Base-by-base conservation (phyloP, 2,797 vertebrate species). In the Scleropages formosus region DNA sequence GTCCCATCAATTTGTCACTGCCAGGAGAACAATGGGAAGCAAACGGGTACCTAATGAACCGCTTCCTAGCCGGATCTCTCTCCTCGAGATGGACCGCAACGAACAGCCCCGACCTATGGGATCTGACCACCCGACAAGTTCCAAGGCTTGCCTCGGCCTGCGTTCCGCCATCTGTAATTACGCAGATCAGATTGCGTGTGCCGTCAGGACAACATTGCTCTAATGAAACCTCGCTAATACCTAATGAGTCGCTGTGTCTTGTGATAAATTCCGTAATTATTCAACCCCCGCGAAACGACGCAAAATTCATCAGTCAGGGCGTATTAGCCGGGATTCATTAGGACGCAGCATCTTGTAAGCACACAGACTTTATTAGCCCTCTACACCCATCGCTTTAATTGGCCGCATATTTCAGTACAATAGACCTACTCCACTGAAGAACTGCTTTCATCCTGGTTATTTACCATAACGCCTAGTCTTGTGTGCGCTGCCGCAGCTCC, bases 301-400 rank as follows among this genome's bases (percentile, higher is more conserved):
- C 89, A 74, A 88, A 95, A 96, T 94, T 94, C 95, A 98, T 98
- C 94, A 95, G 94, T 98, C 95, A 96, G 93, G 94, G 94, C 93
- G 95, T 98, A 96, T 98, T 95, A 97, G 94, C 93, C 78, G 87
- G 92, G 93, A 96, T 98, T 95, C 95, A 96, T 98, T 98, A 95
- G 94, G 92, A 92, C 93, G 93, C 94, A 90, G 92, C 91, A 92
- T 95, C 94, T 95, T 95, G 93, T 94, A 95, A 94, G 94, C 93
- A 94, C 92, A 93, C 95, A 94, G 93, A 93, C 92, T 98, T 97
- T 97, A 97, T 97, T 97, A 97, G 95, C 88, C 93, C 91, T 93
- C 95, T 96, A 96, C 95, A 96, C 93, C 95, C 95, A 95, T 96
- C 92, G 94, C 94, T 92, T 94, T 98, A 98, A 98, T 98, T 98